These are phyloP conservation scores for Clavelina lepadiformis DNA, from an alignment of 23 tunicate genomes.

Conservation along the genomic window DNA sequence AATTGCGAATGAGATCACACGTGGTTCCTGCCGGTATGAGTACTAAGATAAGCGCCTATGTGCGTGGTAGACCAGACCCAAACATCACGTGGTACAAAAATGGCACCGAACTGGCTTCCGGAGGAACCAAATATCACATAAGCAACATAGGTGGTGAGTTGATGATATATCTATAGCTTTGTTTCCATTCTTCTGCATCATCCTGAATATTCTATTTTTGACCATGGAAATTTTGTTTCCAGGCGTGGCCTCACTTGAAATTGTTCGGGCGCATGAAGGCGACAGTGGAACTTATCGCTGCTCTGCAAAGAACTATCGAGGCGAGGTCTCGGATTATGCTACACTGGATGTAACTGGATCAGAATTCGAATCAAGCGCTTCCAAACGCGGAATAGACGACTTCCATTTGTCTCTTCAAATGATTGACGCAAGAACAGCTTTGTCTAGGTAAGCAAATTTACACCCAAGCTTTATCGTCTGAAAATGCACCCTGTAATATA, in stretches of 20 bases:
- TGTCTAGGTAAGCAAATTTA: slow-evolving; percentile 20
- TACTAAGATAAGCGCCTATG: slow-evolving; percentile 85
- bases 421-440: slow-evolving; percentile 56
- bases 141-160: slow-evolving; percentile 83
- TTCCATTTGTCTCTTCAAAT: slow-evolving; percentile 74
- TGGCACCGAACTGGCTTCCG: slow-evolving; percentile 61
- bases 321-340: slow-evolving; percentile 93
- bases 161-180: background rate
- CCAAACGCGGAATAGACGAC: slow-evolving; percentile 46
- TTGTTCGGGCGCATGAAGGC: slow-evolving; percentile 57
- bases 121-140: slow-evolving; percentile 73
- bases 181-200: background rate
- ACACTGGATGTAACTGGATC: slow-evolving; percentile 86
- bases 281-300: slow-evolving; percentile 87
- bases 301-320: slow-evolving; percentile 51
- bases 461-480: no score
- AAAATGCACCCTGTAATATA: no score
- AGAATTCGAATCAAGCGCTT: slow-evolving; percentile 75
- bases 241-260: slow-evolving; percentile 69
- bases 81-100: slow-evolving; percentile 90
- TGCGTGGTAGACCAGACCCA: slow-evolving; percentile 94
- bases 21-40: slow-evolving; percentile 91
- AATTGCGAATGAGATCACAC: slow-evolving; percentile 81
- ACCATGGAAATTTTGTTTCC: background rate
- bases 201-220: background rate